Conservation (phyloP, 2,888 invertebrate species). For the Junonia oenone region DNA sequence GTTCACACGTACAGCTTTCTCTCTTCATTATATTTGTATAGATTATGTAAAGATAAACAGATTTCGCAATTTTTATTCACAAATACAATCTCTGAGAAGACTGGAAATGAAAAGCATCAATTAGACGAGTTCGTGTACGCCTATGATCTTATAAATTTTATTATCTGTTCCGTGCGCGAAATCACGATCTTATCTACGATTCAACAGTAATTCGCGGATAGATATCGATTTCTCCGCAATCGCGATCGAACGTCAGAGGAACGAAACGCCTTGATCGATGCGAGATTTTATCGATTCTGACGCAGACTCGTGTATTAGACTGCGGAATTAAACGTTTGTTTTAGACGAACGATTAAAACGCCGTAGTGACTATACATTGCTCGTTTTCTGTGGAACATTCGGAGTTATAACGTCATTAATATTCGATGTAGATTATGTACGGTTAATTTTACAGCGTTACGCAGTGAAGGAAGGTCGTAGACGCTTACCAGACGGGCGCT, state of each 20-base stretch:
- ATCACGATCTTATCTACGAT: slow-evolving; percentile 34
- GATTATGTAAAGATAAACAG: not conserved
- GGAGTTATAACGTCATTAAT: slow-evolving; percentile 31
- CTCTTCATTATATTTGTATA: too few relatives aligned
- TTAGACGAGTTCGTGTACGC: slow-evolving; percentile 22
- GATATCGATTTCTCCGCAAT: slow-evolving; percentile 35
- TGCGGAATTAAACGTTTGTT: not conserved
- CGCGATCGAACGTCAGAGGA: slow-evolving; percentile 30
- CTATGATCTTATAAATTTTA: slow-evolving; percentile 26
- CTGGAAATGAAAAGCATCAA: slow-evolving; percentile 18
- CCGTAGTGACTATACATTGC: slow-evolving; percentile 39
- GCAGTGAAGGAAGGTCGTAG: slow-evolving; percentile 48
- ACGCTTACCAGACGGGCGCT: slow-evolving; percentile 54
- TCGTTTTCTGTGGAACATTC: slow-evolving; percentile 30
- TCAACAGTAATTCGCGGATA: slow-evolving; percentile 34
- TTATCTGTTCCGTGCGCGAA: slow-evolving; percentile 27
- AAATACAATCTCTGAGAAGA: slow-evolving; percentile 5
- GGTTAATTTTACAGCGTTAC: slow-evolving; percentile 19
- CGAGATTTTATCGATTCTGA: slow-evolving; percentile 31
- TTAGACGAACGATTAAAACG: not conserved
- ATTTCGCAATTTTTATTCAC: not conserved
- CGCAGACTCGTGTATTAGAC: slow-evolving; percentile 18
- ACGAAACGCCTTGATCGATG: slow-evolving; percentile 31
- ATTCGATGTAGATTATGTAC: slow-evolving; percentile 43
- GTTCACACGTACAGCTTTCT: too few relatives aligned